Evolutionary conservation across 1,140 invertebrate genomes (phyloP).

Genomic region (Mycetomoellerius zeteki): DNA sequence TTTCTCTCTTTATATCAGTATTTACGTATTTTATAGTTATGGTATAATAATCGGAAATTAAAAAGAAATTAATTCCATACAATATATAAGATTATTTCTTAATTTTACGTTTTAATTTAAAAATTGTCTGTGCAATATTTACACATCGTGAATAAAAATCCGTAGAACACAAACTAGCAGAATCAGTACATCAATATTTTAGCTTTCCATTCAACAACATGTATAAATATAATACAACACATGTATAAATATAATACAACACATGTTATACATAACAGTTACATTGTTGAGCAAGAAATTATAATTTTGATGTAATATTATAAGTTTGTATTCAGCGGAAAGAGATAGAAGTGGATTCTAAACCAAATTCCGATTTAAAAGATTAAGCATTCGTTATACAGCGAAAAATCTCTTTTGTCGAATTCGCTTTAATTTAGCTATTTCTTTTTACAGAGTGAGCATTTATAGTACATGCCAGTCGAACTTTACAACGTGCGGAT

Average conservation of each 20-base stretch:
- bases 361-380: not conserved
- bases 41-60: not conserved
- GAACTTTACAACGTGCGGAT: conserved; percentile 48
- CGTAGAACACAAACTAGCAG: too few relatives aligned
- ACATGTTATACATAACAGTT: too few relatives aligned
- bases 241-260: too few relatives aligned
- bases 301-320: too few relatives aligned
- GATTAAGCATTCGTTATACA: not conserved
- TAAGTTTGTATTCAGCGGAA: too few relatives aligned
- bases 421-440: conserved; percentile 25
- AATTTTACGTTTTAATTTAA: not conserved
- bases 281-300: too few relatives aligned
- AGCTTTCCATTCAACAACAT: too few relatives aligned
- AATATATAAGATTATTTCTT: not conserved
- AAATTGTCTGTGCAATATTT: not conserved
- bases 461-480: conserved; percentile 23
- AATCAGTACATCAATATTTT: too few relatives aligned
- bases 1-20: not conserved
- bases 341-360: not conserved
- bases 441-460: conserved; percentile 28
- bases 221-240: too few relatives aligned
- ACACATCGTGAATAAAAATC: not conserved
- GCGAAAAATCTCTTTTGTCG: not conserved
- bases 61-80: not conserved
- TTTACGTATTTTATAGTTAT: not conserved